Evolutionary conservation across 2,797 vertebrate genomes (phyloP).

Genomic region (Miichthys miiuy): DNA sequence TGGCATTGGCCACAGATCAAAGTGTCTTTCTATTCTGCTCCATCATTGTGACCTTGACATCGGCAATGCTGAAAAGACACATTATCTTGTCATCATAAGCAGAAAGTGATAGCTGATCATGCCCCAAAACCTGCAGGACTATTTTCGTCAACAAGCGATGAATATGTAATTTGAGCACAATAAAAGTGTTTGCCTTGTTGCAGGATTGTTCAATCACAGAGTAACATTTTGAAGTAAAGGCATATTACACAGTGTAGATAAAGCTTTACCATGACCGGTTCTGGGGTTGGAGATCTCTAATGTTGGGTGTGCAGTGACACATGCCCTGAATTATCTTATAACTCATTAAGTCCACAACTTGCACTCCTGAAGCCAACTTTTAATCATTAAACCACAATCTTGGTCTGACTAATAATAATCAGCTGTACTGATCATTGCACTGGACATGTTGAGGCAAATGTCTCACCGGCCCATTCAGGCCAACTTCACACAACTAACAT

Average conservation of each 20-base stretch:
- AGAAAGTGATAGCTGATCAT: slow-evolving; percentile 69
- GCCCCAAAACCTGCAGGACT: slow-evolving; percentile 41
- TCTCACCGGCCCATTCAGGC: slow-evolving; percentile 18
- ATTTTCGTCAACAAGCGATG: slow-evolving; percentile 46
- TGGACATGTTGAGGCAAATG: slow-evolving; percentile 76
- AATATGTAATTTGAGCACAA: slow-evolving; percentile 54
- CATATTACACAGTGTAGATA: background rate
- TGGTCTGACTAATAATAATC: background rate
- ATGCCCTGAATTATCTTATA: too few species aligned
- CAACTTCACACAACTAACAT: background rate
- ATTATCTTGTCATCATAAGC: slow-evolving; percentile 76
- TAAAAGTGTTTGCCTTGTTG: background rate
- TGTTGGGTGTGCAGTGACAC: background rate
- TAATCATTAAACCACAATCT: background rate
- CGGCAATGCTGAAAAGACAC: slow-evolving; percentile 81
- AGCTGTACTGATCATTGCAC: slow-evolving; percentile 4
- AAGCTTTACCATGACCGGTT: background rate
- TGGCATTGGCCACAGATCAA: slow-evolving; percentile 63
- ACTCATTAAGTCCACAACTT: slow-evolving; percentile 14
- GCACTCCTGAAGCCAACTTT: background rate
- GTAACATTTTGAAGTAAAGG: background rate
- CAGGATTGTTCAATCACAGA: background rate
- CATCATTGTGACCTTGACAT: slow-evolving; percentile 83
- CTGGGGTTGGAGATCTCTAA: background rate
- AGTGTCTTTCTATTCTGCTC: slow-evolving; percentile 79